Base-by-base conservation (phyloP, 2,888 invertebrate genomes). In the Drosophila suboccidentalis region DNA sequence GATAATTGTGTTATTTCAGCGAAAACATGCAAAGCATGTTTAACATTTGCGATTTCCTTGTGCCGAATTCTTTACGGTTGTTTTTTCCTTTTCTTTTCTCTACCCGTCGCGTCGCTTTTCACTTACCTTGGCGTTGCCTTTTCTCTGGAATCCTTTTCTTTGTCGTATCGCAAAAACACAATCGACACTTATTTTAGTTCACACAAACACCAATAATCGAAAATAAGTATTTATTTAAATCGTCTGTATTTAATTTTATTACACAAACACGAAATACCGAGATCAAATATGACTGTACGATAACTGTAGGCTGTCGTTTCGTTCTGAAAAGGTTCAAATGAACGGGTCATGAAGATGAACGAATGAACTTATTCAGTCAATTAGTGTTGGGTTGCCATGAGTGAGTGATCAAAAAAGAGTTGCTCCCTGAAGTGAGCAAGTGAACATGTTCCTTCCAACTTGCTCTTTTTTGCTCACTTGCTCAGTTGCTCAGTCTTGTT, bases 231-330 rank as follows among this genome's bases (percentile, higher is more conserved):
- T 61, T 36, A 54, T 13, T 55, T n/a, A 29, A 64, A 49, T 38
- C 43, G 44, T 54, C 17, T 55, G n/a, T 64, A 46, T 65, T 65
- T 50, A 44, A 60, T 53, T 53, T 46, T 57, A 44, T 49, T 32
- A 17, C 77, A 71, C 80, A 80, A 77, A 77, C 63, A 71, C 75
- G 80, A 68, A 63, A 53, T 51, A 76, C 77, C 77, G 77, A 76
- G 65, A 62, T 66, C 53, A 60, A 62, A 64, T 57, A 80, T 70
- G 76, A 76, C 76, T 76, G 76, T 76, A 76, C 76, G 79, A 78
- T 53, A n/a, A n/a, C n/a, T n/a, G n/a, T n/a, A n/a, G n/a, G n/a
- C n/a, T n/a, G n/a, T n/a, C n/a, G n/a, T n/a, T n/a, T n/a, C n/a
- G n/a, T n/a, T n/a, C n/a, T n/a, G n/a, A n/a, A n/a, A n/a, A n/a